Base-by-base conservation (phyloP, 2,888 invertebrate species). In the Hirtodrosophila confusa region DNA sequence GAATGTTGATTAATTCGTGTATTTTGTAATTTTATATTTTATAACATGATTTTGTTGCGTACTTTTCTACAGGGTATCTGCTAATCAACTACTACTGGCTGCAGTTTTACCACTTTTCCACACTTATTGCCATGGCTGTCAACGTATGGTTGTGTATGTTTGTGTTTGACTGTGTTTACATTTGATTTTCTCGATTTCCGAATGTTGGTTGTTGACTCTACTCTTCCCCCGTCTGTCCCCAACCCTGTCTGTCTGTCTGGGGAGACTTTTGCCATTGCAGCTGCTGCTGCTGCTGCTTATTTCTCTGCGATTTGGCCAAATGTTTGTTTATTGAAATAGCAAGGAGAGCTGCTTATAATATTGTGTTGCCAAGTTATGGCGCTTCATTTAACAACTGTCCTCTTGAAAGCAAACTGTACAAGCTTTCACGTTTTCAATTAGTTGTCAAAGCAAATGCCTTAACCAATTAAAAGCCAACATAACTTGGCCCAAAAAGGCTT, bases 101-200 rank as follows among this genome's bases (percentile, higher is more conserved):
- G 31, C 45, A n/a, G 4, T 2, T 37, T 39, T 9, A 17, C 11
- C 40, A 35, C 31, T 55, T 44, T 54, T 47, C 51, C 7, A 36
- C 27, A 60, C 47, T 48, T 54, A 41, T 50, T 58, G 57, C 71
- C 11, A 10, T 43, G 33, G 7, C 67, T 51, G 61, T 66, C 53
- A 54, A 24, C 65, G 17, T 17, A 17, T 17, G 17, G 1, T 17
- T 17, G 17, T 17, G 17, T 17, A 55, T 48, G n/a, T 43, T 4
- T 9, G 0, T 37, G 12, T 49, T 39, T 40, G 24, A 12, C n/a
- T 33, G 31, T 49, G 47, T 86, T 83, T 83, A 75, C 86, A 70
- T 83, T 83, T 80, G 82, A 83, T 86, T 83, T 86, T 70, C 78
- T 82, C 68, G 67, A 78, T 75, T 83, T 68, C 65, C 63, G 61